phyloP scores from a whole-genome alignment of 2,113 vertebrate species.

The Plotosus lineatus region DNA sequence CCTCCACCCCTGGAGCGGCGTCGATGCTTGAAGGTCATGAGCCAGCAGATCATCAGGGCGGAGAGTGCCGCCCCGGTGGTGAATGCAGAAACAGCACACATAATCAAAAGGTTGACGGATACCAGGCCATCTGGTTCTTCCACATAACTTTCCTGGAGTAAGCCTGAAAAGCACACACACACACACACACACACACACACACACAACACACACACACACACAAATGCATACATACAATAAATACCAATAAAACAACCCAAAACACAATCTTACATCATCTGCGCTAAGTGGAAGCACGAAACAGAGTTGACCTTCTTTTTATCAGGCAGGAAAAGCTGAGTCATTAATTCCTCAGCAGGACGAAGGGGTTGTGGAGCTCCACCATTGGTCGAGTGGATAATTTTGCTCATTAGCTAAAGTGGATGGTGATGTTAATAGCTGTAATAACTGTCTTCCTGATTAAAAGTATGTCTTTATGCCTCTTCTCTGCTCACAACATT shows the following conservation, averaged over 20 bases:
- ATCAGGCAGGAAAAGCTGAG: conserved; percentile 44
- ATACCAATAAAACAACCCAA: conserved; percentile 31
- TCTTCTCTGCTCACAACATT: conserved; percentile 64
- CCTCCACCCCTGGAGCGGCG: conserved; percentile 65
- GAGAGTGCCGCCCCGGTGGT: conserved; percentile 90
- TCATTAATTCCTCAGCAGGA: conserved; percentile 57
- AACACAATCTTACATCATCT: conserved; percentile 25
- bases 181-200: too few relatives aligned
- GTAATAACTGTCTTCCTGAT: conserved; percentile 72
- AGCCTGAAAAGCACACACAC: conserved; percentile 63
- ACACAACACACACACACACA: background rate
- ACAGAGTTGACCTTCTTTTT: conserved; percentile 47
- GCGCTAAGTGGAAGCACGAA: conserved; percentile 41
- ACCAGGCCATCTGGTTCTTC: conserved; percentile 89
- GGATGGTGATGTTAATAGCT: conserved; percentile 71
- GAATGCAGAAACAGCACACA: conserved; percentile 91
- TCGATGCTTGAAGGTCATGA: conserved; percentile 88
- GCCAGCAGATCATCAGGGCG: conserved; percentile 91
- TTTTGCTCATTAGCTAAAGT: conserved; percentile 75
- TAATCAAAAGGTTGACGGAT: conserved; percentile 90
- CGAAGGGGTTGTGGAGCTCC: conserved; percentile 56
- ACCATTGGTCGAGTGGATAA: conserved; percentile 58
- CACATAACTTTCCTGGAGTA: conserved; percentile 86
- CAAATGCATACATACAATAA: conserved; percentile 23
- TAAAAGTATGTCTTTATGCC: conserved; percentile 63